Evolutionary conservation across 2,113 vertebrate species (phyloP).

Genomic region (Pandion haliaetus): DNA sequence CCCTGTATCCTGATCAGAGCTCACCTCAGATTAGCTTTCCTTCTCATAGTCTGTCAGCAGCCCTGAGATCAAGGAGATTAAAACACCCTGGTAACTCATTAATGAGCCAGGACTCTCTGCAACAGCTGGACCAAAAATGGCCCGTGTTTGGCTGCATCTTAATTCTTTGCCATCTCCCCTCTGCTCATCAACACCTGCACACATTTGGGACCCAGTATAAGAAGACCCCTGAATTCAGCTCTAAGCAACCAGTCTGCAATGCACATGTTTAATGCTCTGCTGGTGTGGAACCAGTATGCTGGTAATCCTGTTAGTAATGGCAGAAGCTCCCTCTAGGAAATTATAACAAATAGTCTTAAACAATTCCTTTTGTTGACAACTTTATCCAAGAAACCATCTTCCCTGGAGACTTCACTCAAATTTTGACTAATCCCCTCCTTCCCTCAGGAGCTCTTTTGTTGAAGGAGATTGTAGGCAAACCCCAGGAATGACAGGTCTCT

Average conservation of each 20-base stretch:
- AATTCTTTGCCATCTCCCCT: slow-evolving; percentile 16
- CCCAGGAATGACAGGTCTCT: slow-evolving; percentile 49
- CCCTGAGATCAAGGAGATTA: slow-evolving; percentile 22
- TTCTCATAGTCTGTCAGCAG: slow-evolving; percentile 21
- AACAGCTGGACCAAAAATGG: slow-evolving; percentile 40
- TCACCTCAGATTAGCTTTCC: slow-evolving; percentile 11
- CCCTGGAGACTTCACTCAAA: slow-evolving; percentile 66
- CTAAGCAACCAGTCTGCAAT: slow-evolving; percentile 34
- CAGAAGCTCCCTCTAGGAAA: slow-evolving; percentile 56
- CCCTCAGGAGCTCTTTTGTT: slow-evolving; percentile 70
- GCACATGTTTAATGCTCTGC: slow-evolving; percentile 41
- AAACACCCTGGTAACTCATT: slow-evolving; percentile 1
- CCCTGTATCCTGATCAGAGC: neutral
- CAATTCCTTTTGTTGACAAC: slow-evolving; percentile 71
- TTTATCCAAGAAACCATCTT: slow-evolving; percentile 74
- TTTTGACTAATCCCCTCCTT: slow-evolving; percentile 68
- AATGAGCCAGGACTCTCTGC: neutral
- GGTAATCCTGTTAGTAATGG: slow-evolving; percentile 62
- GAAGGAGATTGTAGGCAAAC: slow-evolving; percentile 51
- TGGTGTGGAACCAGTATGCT: slow-evolving; percentile 44
- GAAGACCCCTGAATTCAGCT: slow-evolving; percentile 41
- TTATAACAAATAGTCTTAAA: slow-evolving; percentile 66
- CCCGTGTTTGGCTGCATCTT: neutral
- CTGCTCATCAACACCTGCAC: slow-evolving; percentile 30
- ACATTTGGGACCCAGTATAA: slow-evolving; percentile 20